These are phyloP conservation scores for Erebia ligea DNA, from an alignment of 2,888 invertebrate species.

Conservation along the genomic window DNA sequence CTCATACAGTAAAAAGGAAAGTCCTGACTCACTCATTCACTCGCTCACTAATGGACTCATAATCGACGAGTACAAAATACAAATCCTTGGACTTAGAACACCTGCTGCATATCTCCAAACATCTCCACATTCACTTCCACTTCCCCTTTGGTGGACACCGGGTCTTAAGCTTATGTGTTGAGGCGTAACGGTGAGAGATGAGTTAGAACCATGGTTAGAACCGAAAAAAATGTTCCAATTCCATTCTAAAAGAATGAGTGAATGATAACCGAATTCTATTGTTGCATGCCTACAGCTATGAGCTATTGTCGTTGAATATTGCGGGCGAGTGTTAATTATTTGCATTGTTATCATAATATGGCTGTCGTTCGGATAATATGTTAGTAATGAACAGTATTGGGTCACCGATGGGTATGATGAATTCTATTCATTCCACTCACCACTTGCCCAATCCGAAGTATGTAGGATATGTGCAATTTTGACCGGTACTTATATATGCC, in stretches of 20 bases:
- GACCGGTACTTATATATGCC: background rate
- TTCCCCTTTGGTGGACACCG: too few species aligned
- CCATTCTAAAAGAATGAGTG: constrained; percentile 7
- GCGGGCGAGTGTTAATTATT: constrained; percentile 29
- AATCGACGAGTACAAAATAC: too few species aligned
- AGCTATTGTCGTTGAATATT: constrained; percentile 23
- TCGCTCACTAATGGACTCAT: too few species aligned
- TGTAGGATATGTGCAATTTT: background rate
- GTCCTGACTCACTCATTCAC: too few species aligned
- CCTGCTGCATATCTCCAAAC: too few species aligned
- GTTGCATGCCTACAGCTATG: constrained; percentile 24
- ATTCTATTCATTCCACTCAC: background rate
- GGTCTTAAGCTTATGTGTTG: background rate
- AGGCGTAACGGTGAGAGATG: background rate
- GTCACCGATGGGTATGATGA: background rate
- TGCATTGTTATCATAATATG: constrained; percentile 24
- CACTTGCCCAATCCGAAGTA: too few species aligned
- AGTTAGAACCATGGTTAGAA: background rate
- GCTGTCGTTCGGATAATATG: constrained; percentile 13
- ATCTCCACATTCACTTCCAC: too few species aligned
- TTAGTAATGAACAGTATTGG: background rate
- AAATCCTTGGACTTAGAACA: too few species aligned
- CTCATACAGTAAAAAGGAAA: too few species aligned
- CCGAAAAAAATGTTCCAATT: background rate
- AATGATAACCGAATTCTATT: constrained; percentile 35